Base-by-base conservation (phyloP, 2,113 vertebrate species). In the Oxyura jamaicensis region DNA sequence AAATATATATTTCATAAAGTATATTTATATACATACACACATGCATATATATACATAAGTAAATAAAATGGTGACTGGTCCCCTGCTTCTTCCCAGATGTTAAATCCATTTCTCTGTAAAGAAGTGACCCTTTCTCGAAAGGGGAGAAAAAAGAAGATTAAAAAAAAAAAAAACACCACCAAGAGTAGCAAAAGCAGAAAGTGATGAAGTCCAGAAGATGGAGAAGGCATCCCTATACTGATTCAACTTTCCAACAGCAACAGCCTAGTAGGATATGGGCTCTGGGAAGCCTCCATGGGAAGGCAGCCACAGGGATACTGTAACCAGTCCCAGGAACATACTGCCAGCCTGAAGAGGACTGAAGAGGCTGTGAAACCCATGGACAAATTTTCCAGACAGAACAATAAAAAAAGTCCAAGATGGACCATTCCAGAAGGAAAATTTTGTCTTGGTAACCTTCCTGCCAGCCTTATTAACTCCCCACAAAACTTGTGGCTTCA, bases 241-340 rank as follows among this genome's bases (percentile, higher is more conserved):
- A 25, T 11, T 1, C 5, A 35, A 8, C 23, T 41, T 44, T 58
- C 16, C 67, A 89, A 26, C 5, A 65, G 76, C 10, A 3, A 25
- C 36, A 53, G 42, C 1, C 1, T 18, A 46, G 65, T 20, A 4
- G 68, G 26, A 36, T 29, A 59, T 2, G 2, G 28, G 31, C 50
- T 31, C 19, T 31, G 26, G 28, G 35, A 39, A 31, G 13, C 35
- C 20, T 9, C 62, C 35, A 33, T 29, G 18, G 20, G 26, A 21
- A 31, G 5, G 13, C 7, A 20, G 26, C 26, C 3, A 0, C 4
- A 35, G 0, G 1, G 55, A 4, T 17, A 5, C 35, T 8, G 4
- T 19, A 29, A 14, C 15, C 3, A 4, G 25, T 72, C 2, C 31
- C 6, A 5, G 69, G 14, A 77, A 56, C 8, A 1, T 4, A 0